phyloP scores from a whole-genome alignment of 2,888 invertebrate genomes.

The Beris morrisii region DNA sequence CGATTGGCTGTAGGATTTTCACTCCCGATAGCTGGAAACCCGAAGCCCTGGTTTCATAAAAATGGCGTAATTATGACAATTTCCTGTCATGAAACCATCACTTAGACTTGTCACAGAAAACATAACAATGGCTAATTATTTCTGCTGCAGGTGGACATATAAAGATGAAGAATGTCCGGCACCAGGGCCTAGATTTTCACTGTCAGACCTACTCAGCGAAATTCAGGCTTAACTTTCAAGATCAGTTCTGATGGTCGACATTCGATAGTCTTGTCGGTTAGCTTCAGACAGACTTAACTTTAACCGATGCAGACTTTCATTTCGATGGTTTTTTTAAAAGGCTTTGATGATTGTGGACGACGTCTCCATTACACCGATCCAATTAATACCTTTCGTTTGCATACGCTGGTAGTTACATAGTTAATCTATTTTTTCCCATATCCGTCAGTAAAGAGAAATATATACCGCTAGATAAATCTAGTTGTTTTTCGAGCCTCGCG shows the following conservation, averaged over 20 bases:
- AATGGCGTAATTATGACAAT: conserved; percentile 8
- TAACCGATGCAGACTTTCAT: too few relatives aligned
- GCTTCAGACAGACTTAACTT: neutral
- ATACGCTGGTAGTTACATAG: too few relatives aligned
- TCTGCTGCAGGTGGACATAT: conserved; percentile 1
- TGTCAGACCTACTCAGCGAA: conserved; percentile 19
- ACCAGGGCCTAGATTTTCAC: conserved; percentile 18
- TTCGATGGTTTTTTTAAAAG: neutral
- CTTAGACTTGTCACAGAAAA: conserved; percentile 9
- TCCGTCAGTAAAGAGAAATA: too few relatives aligned
- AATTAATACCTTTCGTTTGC: too few relatives aligned
- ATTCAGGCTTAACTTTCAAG: conserved; percentile 22
- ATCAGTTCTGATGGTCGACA: conserved; percentile 28
- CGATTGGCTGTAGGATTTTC: neutral
- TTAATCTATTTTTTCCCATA: too few relatives aligned
- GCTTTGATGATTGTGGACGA: neutral
- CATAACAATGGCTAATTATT: conserved; percentile 26
- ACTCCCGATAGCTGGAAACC: neutral
- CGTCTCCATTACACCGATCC: too few relatives aligned
- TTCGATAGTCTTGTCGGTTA: conserved; percentile 29
- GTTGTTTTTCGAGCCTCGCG: too few relatives aligned
- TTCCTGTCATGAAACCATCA: conserved; percentile 27
- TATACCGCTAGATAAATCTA: too few relatives aligned
- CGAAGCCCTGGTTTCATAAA: neutral
- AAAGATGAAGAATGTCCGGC: neutral